Percentiles rank a stretch among this genome's conserved stretches.
These are phyloP conservation scores for Musca vetustissima DNA, from an alignment of 1,140 invertebrate species.

Conservation along the genomic window DNA sequence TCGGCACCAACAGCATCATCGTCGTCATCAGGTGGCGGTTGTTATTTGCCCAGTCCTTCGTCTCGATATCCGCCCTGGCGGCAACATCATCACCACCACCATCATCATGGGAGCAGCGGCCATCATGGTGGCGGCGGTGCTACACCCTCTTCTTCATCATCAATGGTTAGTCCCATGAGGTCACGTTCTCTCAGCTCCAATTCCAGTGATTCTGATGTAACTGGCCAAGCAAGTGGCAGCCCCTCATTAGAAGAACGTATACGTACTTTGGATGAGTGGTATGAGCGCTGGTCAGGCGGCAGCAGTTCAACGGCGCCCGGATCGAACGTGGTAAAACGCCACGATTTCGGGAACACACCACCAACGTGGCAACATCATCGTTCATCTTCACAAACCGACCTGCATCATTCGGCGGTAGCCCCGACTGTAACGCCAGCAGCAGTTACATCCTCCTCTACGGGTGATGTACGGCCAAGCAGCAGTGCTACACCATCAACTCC, in stretches of 20 bases:
- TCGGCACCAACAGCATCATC: constrained; percentile 14
- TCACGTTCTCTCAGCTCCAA: constrained; percentile 65
- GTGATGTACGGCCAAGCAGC: neutral
- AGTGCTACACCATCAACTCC: constrained; percentile 47
- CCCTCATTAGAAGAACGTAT: constrained; percentile 86
- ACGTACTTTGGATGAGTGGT: constrained; percentile 85
- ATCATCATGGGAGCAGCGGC: constrained; percentile 49
- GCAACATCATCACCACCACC: constrained; percentile 52
- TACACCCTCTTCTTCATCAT: constrained; percentile 39
- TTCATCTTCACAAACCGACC: constrained; percentile 9
- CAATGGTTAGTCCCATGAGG: constrained; percentile 59
- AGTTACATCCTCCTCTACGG: neutral
- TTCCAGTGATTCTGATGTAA: constrained; percentile 61
- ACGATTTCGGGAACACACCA: constrained; percentile 29
- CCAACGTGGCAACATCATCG: constrained; percentile 23
- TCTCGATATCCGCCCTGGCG: constrained; percentile 39
- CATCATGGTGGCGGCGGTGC: constrained; percentile 42
- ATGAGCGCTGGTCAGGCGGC: constrained; percentile 84
- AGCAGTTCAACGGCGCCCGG: neutral
- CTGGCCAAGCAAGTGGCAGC: constrained; percentile 58
- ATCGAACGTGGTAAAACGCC: constrained; percentile 24
- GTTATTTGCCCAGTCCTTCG: constrained; percentile 42
- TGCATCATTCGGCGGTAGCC: neutral
- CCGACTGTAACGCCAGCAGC: neutral
- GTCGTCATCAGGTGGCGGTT: constrained; percentile 29